These are phyloP conservation scores for Dicentrarchus labrax DNA, from an alignment of 2,113 vertebrate species.

Conservation along the genomic window DNA sequence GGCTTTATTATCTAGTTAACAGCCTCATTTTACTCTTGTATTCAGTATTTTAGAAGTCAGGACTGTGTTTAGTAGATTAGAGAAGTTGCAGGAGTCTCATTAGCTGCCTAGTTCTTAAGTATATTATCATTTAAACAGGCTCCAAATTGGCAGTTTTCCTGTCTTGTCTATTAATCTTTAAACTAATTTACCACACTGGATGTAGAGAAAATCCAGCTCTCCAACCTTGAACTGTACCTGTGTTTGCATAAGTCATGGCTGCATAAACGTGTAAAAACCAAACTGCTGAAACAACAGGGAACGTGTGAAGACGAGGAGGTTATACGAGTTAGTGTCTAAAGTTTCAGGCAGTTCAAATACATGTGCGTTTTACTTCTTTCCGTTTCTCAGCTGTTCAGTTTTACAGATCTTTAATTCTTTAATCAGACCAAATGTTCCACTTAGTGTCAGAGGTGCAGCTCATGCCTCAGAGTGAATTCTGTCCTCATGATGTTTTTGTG, in stretches of 20 bases:
- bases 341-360: background rate
- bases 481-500: slow-evolving; percentile 17
- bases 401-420: background rate
- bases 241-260: slow-evolving; percentile 4
- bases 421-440: background rate
- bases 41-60: slow-evolving; percentile 1
- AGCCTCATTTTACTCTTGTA: background rate
- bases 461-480: background rate
- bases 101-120: background rate
- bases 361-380: background rate
- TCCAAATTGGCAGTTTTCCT: background rate
- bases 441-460: background rate
- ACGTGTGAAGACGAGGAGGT: background rate
- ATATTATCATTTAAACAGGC: background rate
- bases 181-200: background rate
- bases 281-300: background rate
- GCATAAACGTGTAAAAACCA: slow-evolving; percentile 26
- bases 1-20: slow-evolving; percentile 7
- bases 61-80: background rate
- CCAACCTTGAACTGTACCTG: slow-evolving; percentile 38
- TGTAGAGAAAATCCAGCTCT: slow-evolving; percentile 21
- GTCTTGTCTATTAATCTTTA: slow-evolving; percentile 41
- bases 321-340: background rate
- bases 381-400: background rate
- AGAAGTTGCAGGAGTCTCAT: slow-evolving; percentile 26